A percentile compares a stretch with the other conserved stretches of the same genome.
These are phyloP conservation scores for Euthynnus affinis DNA, from an alignment of 2,797 vertebrate genomes.

Conservation along the genomic window DNA sequence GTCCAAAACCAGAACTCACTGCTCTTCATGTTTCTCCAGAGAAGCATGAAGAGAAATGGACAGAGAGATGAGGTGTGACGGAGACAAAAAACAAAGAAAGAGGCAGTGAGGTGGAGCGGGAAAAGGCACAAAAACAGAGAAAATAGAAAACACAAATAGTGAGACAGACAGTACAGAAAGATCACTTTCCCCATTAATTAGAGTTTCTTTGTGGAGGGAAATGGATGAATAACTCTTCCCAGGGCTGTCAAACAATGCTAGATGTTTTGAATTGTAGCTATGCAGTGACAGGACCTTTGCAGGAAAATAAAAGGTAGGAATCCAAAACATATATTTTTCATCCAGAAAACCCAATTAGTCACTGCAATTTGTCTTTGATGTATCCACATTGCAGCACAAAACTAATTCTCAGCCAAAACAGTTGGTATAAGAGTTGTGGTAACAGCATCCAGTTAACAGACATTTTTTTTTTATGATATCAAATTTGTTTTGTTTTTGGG, in stretches of 20 bases:
- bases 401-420: not conserved
- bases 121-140: not conserved
- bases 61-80: not conserved
- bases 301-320: constrained; percentile 9
- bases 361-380: not conserved
- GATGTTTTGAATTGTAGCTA: constrained; percentile 23
- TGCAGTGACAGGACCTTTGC: constrained; percentile 24
- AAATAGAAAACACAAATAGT: not conserved
- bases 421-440: too few species aligned
- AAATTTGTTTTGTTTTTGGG: too few species aligned
- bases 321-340: not conserved
- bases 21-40: not conserved
- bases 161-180: constrained; percentile 3
- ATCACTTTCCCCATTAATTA: constrained; percentile 47
- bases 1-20: not conserved
- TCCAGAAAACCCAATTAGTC: not conserved
- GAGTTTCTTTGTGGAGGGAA: constrained; percentile 42
- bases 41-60: not conserved
- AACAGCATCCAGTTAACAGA: too few species aligned
- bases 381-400: not conserved
- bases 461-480: too few species aligned
- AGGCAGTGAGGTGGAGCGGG: not conserved
- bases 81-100: not conserved
- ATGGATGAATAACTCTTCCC: constrained; percentile 24
- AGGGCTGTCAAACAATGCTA: constrained; percentile 38